Percentiles rank a stretch among this genome's conserved stretches.
These are phyloP conservation scores for Agapostemon virescens DNA, from an alignment of 2,888 invertebrate species.

Conservation along the genomic window DNA sequence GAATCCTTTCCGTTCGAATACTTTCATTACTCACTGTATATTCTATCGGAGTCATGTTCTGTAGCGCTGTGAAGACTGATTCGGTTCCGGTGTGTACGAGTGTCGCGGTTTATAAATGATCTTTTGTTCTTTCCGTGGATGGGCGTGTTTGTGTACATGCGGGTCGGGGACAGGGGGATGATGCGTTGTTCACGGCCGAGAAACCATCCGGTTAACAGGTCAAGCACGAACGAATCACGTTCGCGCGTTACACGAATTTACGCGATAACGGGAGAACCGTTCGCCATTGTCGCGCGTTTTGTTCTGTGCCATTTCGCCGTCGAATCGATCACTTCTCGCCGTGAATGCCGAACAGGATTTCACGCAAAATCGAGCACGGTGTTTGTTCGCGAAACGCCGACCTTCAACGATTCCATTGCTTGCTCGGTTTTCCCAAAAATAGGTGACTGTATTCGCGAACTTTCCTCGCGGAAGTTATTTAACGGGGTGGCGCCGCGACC, in stretches of 20 bases:
- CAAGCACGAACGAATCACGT: slow-evolving; percentile 5
- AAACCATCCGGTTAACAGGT: slow-evolving; percentile 11
- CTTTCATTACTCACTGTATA: too few relatives aligned
- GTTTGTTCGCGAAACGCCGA: not conserved
- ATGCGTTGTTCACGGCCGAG: not conserved
- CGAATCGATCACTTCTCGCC: not conserved
- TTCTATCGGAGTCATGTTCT: not conserved
- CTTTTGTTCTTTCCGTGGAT: not conserved
- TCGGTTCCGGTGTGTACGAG: not conserved
- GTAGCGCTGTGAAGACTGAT: not conserved
- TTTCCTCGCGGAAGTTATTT: not conserved
- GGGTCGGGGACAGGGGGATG: not conserved
- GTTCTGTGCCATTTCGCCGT: not conserved
- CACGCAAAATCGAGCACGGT: too few relatives aligned
- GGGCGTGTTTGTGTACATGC: not conserved
- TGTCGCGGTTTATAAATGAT: not conserved
- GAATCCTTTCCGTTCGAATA: too few relatives aligned
- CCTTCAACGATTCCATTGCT: not conserved
- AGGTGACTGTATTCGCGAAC: not conserved
- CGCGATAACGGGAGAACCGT: not conserved
- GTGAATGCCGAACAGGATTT: not conserved
- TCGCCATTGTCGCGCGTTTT: not conserved
- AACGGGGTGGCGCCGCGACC: too few relatives aligned
- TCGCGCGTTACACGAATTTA: not conserved
- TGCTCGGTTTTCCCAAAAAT: not conserved